These are phyloP conservation scores for Chalcosyrphus nemorum DNA, from an alignment of 2,888 invertebrate species.

Conservation along the genomic window DNA sequence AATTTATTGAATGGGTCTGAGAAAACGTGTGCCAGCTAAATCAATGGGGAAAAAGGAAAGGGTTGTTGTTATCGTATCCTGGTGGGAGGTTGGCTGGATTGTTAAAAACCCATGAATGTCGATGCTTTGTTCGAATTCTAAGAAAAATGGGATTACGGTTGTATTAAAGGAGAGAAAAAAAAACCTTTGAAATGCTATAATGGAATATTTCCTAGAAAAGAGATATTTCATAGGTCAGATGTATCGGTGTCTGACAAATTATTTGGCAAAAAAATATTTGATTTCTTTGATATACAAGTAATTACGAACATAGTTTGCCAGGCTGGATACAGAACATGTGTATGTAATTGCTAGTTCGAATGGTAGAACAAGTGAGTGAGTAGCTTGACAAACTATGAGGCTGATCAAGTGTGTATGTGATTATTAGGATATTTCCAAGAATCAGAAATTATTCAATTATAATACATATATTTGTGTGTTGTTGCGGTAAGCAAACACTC, in stretches of 20 bases:
- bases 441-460: too few relatives aligned
- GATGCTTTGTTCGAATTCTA: background rate
- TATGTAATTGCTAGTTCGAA: too few relatives aligned
- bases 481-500: too few relatives aligned
- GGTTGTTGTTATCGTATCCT: background rate
- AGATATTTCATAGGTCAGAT: background rate
- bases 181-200: background rate
- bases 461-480: too few relatives aligned
- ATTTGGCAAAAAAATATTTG: background rate
- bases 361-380: too few relatives aligned
- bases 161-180: background rate
- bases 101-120: conserved; percentile 31
- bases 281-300: background rate
- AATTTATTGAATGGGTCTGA: conserved; percentile 20
- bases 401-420: too few relatives aligned
- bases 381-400: too few relatives aligned
- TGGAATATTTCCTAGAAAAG: background rate
- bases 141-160: background rate
- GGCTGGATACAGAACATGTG: too few relatives aligned
- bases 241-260: conserved; percentile 11
- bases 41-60: background rate
- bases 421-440: too few relatives aligned
- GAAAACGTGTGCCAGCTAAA: background rate
- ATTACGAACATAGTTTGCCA: background rate
- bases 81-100: background rate